Percentiles rank a stretch among this genome's conserved stretches.
Evolutionary conservation across 2,888 invertebrate genomes (phyloP).

Genomic region (Hyalella azteca): DNA sequence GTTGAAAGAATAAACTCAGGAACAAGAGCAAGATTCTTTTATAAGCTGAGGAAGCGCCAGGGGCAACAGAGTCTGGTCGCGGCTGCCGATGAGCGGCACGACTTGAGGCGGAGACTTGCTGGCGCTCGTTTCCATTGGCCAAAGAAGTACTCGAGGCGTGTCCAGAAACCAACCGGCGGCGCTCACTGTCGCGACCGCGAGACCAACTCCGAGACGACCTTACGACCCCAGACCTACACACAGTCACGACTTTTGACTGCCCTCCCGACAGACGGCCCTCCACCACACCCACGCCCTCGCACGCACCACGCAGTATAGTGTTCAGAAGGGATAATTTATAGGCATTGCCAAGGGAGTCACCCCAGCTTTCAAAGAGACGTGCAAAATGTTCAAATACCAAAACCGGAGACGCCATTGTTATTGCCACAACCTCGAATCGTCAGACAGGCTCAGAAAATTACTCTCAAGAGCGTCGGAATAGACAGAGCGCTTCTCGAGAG

Average conservation of each 20-base stretch:
- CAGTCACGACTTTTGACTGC: slow-evolving; percentile 36
- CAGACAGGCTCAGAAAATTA: not conserved
- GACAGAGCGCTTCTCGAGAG: not conserved
- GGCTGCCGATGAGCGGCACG: slow-evolving; percentile 52
- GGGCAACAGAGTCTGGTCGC: slow-evolving; percentile 49
- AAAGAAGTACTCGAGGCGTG: slow-evolving; percentile 31
- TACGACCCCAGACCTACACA: slow-evolving; percentile 37
- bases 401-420: slow-evolving; percentile 17
- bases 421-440: slow-evolving; percentile 16
- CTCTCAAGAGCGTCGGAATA: not conserved
- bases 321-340: slow-evolving; percentile 38
- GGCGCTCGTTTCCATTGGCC: slow-evolving; percentile 4
- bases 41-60: slow-evolving; percentile 52
- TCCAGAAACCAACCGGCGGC: slow-evolving; percentile 33
- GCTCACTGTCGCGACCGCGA: slow-evolving; percentile 24
- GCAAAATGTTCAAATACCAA: slow-evolving; percentile 35
- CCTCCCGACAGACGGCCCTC: not conserved
- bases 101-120: slow-evolving; percentile 31
- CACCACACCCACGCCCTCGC: not conserved
- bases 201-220: slow-evolving; percentile 37
- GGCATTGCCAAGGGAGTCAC: slow-evolving; percentile 36
- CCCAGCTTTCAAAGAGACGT: slow-evolving; percentile 26
- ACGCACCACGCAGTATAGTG: slow-evolving; percentile 20
- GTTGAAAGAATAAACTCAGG: slow-evolving; percentile 20
- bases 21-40: slow-evolving; percentile 39